Evolutionary conservation across 1,140 invertebrate species (phyloP).

Genomic region (Drosophila azteca): DNA sequence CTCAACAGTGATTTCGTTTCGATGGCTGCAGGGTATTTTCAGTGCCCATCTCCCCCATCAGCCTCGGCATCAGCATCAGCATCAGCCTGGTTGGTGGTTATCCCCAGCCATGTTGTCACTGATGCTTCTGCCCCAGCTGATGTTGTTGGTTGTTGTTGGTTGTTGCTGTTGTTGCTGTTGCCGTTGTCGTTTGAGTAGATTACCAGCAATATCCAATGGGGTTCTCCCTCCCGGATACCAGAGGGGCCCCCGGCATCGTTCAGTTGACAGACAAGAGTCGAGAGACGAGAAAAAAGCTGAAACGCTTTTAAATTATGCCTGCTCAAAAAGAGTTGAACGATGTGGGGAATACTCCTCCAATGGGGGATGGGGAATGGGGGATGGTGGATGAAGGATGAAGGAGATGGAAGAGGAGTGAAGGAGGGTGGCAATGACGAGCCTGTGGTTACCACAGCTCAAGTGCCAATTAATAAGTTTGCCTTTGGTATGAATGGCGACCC

Average conservation of each 20-base stretch:
- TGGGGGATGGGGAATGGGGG: constrained; percentile 11
- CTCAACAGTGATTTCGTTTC: constrained; percentile 20
- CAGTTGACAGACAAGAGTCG: constrained; percentile 51
- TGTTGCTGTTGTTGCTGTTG: constrained; percentile 32
- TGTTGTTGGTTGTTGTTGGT: constrained; percentile 20
- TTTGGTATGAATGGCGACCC: constrained; percentile 61
- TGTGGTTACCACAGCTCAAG: constrained; percentile 71
- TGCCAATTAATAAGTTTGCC: constrained; percentile 80
- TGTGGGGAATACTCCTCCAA: constrained; percentile 18
- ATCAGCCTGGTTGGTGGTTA: constrained; percentile 43
- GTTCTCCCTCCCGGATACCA: constrained; percentile 3
- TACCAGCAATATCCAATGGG: constrained; percentile 67
- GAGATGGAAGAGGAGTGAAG: background rate
- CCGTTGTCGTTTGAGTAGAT: constrained; percentile 64
- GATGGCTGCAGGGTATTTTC: constrained; percentile 40
- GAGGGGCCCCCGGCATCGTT: constrained; percentile 38
- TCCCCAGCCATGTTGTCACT: constrained; percentile 29
- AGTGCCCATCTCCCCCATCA: constrained; percentile 24
- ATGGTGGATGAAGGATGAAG: background rate
- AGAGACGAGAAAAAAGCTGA: constrained; percentile 29
- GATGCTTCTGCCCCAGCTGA: constrained; percentile 41
- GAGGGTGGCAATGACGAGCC: constrained; percentile 25
- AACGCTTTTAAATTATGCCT: constrained; percentile 75
- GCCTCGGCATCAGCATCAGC: constrained; percentile 41
- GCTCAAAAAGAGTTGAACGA: constrained; percentile 72